Evolutionary conservation across 2,797 vertebrate genomes (phyloP).

Genomic region (Momotus momota): DNA sequence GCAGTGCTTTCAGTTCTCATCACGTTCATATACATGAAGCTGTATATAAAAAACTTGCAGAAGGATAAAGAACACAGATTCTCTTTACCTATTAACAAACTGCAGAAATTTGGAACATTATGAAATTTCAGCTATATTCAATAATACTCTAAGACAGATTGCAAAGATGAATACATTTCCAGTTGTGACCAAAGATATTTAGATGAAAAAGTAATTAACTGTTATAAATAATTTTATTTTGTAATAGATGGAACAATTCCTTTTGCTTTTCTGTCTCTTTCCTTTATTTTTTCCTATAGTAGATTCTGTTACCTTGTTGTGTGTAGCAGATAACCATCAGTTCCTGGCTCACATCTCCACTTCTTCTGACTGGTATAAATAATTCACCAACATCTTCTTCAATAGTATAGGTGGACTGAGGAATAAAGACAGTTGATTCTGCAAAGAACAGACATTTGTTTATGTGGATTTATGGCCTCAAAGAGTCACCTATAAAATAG

Average conservation of each 20-base stretch:
- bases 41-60: not conserved
- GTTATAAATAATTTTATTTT: not conserved
- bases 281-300: not conserved
- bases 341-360: constrained; percentile 91
- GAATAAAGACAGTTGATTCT: constrained; percentile 94
- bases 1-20: not conserved
- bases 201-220: not conserved
- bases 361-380: constrained; percentile 90
- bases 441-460: constrained; percentile 35
- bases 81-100: not conserved
- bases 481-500: not conserved
- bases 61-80: not conserved
- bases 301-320: constrained; percentile 85
- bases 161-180: not conserved
- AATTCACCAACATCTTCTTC: constrained; percentile 92
- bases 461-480: not conserved
- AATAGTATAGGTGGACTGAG: constrained; percentile 82
- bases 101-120: not conserved
- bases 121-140: not conserved
- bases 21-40: not conserved
- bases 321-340: constrained; percentile 95
- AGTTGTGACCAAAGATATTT: not conserved
- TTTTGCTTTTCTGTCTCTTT: not conserved
- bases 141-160: not conserved
- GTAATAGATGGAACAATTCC: not conserved